Evolutionary conservation across 2,113 vertebrate species (phyloP).

Genomic region (Phylloscopus trochilus): DNA sequence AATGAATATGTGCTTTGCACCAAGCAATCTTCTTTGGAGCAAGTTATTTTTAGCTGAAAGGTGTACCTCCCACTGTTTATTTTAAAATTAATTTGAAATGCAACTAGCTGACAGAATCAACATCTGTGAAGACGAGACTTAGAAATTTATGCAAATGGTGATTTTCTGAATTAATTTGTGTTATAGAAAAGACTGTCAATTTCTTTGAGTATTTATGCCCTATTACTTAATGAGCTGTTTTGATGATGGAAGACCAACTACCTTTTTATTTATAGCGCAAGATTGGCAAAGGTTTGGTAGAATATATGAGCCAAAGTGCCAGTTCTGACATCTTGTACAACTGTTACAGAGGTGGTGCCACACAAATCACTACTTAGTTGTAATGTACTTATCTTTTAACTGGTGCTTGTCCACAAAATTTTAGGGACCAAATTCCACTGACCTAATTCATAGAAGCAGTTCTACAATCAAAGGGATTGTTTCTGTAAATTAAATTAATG

Average conservation of each 20-base stretch:
- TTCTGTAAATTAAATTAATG: not conserved
- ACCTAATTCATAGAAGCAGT: not conserved
- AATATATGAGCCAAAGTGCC: not conserved
- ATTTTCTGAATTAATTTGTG: slow-evolving; percentile 73
- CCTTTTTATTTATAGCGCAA: slow-evolving; percentile 62
- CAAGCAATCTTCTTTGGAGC: slow-evolving; percentile 23
- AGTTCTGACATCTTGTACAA: not conserved
- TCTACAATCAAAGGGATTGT: not conserved
- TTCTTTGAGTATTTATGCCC: slow-evolving; percentile 67
- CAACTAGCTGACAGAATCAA: slow-evolving; percentile 78
- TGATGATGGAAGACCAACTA: slow-evolving; percentile 62
- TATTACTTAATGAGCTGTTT: slow-evolving; percentile 73
- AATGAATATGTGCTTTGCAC: slow-evolving; percentile 20
- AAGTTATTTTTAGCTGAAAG: slow-evolving; percentile 76
- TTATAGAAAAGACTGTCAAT: slow-evolving; percentile 67
- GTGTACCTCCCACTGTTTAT: slow-evolving; percentile 70
- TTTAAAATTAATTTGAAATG: slow-evolving; percentile 78
- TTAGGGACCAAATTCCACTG: not conserved
- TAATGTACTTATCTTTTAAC: not conserved
- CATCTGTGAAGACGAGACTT: slow-evolving; percentile 75
- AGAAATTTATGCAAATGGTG: slow-evolving; percentile 76
- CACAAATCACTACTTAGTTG: not conserved
- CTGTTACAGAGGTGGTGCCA: not conserved
- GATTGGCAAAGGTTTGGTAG: slow-evolving; percentile 2
- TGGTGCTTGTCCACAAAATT: not conserved